Conservation (phyloP, 1,140 invertebrate genomes). For the Diabrotica undecimpunctata region DNA sequence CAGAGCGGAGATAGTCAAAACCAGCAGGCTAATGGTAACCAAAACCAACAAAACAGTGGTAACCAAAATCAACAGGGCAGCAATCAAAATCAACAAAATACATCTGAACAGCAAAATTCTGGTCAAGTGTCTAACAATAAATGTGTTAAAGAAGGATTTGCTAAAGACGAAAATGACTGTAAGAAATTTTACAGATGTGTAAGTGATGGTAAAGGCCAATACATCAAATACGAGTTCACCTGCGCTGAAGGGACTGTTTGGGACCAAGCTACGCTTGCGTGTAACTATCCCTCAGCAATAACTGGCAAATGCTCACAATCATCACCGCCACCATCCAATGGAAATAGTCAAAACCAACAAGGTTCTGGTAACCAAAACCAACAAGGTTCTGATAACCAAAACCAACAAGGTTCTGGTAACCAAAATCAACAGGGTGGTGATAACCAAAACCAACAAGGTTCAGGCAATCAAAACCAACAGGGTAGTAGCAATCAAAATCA, state of each 20-base stretch:
- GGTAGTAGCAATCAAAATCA: slow-evolving; percentile 4
- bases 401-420: not conserved
- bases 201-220: slow-evolving; percentile 51
- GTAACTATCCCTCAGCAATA: slow-evolving; percentile 57
- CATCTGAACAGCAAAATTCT: slow-evolving; percentile 16
- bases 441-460: too few species aligned
- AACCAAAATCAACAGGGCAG: slow-evolving; percentile 8
- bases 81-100: slow-evolving; percentile 19
- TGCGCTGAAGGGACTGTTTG: slow-evolving; percentile 64
- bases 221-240: slow-evolving; percentile 56
- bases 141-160: slow-evolving; percentile 47
- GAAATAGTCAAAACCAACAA: not conserved
- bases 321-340: not conserved
- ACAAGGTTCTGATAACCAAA: not conserved
- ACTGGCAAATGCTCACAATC: slow-evolving; percentile 26
- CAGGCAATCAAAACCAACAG: too few species aligned
- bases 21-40: slow-evolving; percentile 20
- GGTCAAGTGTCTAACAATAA: slow-evolving; percentile 20
- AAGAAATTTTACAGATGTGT: slow-evolving; percentile 69
- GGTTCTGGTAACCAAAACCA: not conserved
- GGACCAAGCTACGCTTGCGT: slow-evolving; percentile 54
- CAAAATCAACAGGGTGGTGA: not conserved
- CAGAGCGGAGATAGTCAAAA: slow-evolving; percentile 21
- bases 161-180: slow-evolving; percentile 56
- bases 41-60: slow-evolving; percentile 23